Evolutionary conservation across 2,888 invertebrate genomes (phyloP), one percentile per base, ranked within the genome.

Genomic region (Lasioglossum lativentre): DNA sequence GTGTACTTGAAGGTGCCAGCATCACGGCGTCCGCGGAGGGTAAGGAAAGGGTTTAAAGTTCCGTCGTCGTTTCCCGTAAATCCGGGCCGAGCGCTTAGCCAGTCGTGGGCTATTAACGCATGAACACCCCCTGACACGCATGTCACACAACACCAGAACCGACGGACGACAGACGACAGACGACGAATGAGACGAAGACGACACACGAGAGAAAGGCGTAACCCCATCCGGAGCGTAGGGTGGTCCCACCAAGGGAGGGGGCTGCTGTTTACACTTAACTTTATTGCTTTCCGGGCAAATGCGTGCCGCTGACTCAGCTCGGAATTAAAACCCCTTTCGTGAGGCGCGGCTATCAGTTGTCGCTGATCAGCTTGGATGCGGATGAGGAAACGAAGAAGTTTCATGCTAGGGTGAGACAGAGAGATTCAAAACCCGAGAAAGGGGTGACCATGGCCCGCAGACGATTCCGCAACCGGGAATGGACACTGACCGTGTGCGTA

Each of bases 261-360:
- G 75, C 77, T 85, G 84, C 90, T 92, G 93, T 93, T 93, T 93
- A 93, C 93, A 93, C 92, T 91, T 90, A 90, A 90, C 92, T 93
- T 93, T 93, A 93, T 93, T 93, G 93, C 93, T 90, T 92, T 90
- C 90, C 90, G 91, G 89, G 89, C 91, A 91, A 93, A 87, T 92
- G 92, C 92, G 91, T 90, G 91, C 88, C 83, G 90, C 89, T 93
- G 93, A 93, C 85, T 93, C 93, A 93, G 90, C 82, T 78, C 75
- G 89, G 86, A 91, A 91, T 91, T 93, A 91, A 89, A 92, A 89
- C 86, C 89, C 89, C 90, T 89, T 93, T 92, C 93, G 93, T 93
- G 93, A 93, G 92, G 92, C 87, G 89, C 82, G 90, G 91, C 92
- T 92, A 93, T 93, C 93, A 92, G 91, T 91, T 88, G 90, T 88